Conservation (phyloP, 1,140 invertebrate species). For the Uloborus diversus region DNA sequence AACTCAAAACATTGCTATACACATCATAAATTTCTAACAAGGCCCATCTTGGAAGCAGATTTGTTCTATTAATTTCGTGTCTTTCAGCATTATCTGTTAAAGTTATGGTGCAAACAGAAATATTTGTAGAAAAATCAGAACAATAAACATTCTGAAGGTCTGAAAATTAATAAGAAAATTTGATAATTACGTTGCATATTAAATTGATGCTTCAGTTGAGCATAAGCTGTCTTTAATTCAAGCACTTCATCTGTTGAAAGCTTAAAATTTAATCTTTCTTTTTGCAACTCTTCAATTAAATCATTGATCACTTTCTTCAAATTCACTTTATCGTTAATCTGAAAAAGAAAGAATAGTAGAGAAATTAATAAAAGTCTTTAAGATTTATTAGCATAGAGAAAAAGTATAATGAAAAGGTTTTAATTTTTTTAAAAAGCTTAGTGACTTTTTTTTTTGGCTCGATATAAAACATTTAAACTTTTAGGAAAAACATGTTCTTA, state of each 20-base stretch:
- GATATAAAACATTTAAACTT: background rate
- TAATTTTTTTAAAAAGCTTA: background rate
- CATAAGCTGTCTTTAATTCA: background rate
- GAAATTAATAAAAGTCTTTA: background rate
- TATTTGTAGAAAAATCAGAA: background rate
- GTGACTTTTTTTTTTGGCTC: background rate
- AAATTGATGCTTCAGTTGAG: background rate
- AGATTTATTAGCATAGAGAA: background rate
- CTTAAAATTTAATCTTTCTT: background rate
- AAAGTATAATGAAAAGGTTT: background rate
- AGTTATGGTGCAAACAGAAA: background rate
- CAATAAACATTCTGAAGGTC: background rate
- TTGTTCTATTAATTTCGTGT: background rate
- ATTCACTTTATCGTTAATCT: constrained; percentile 12
- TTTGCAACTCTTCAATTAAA: constrained; percentile 18
- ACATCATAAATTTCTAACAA: background rate
- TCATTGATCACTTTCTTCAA: constrained; percentile 7
- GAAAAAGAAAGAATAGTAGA: constrained; percentile 3
- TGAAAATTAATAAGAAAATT: background rate
- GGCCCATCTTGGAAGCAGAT: background rate
- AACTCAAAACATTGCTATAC: background rate
- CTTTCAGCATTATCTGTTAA: background rate
- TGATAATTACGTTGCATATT: background rate
- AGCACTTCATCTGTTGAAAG: constrained; percentile 2
- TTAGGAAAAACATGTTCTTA: background rate